These are phyloP conservation scores for Capitulum mitella DNA, from an alignment of 2,888 invertebrate genomes.

Conservation along the genomic window DNA sequence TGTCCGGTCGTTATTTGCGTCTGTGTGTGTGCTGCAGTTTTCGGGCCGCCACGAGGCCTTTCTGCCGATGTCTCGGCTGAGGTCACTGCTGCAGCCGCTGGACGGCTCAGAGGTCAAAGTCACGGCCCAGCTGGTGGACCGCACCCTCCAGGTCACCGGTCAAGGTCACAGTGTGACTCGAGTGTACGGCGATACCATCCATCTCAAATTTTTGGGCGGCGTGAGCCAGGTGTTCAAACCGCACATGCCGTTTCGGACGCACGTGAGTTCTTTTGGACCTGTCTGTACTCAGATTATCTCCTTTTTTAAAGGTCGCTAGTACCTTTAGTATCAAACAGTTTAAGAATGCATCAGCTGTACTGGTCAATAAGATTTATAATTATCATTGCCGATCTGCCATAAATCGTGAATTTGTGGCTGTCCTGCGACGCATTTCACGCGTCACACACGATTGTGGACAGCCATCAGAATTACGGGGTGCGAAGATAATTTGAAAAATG, in stretches of 20 bases:
- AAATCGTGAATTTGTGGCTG: too few relatives aligned
- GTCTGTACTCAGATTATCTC: too few relatives aligned
- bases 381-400: too few relatives aligned
- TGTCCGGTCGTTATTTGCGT: too few relatives aligned
- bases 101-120: slow-evolving; percentile 33
- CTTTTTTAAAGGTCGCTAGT: too few relatives aligned
- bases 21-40: slow-evolving; percentile 33
- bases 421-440: too few relatives aligned
- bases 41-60: slow-evolving; percentile 32
- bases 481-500: too few relatives aligned
- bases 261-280: slow-evolving; percentile 53
- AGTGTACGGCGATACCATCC: slow-evolving; percentile 77
- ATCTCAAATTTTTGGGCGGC: slow-evolving; percentile 76
- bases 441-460: too few relatives aligned
- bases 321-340: too few relatives aligned
- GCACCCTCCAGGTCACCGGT: slow-evolving; percentile 72
- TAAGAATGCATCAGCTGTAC: too few relatives aligned
- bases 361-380: too few relatives aligned
- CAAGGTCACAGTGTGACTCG: slow-evolving; percentile 80
- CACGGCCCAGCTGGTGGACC: slow-evolving; percentile 60
- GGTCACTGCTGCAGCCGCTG: slow-evolving; percentile 29
- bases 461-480: too few relatives aligned
- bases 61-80: slow-evolving; percentile 31
- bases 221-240: slow-evolving; percentile 94
- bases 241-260: slow-evolving; percentile 75